Percentiles rank a stretch among this genome's conserved stretches.
phyloP scores from a whole-genome alignment of 2,888 invertebrate genomes.

The Dasysyrphus tricinctus region DNA sequence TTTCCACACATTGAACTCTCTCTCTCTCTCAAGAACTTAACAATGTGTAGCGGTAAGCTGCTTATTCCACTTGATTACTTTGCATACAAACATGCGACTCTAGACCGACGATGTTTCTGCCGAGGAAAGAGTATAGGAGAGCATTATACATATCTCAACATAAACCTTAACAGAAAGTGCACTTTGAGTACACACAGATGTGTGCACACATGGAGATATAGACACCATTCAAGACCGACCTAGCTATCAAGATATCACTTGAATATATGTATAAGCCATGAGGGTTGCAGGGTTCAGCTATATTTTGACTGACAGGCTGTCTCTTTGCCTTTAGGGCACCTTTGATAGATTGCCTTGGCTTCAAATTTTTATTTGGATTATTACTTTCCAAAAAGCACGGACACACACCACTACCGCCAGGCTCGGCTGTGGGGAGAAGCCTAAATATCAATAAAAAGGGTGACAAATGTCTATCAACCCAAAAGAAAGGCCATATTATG shows the following conservation, averaged over 20 bases:
- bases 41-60: slow-evolving; percentile 56
- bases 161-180: slow-evolving; percentile 25
- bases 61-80: slow-evolving; percentile 76
- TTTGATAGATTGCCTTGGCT: slow-evolving; percentile 63
- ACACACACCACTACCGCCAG: background rate
- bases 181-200: slow-evolving; percentile 65
- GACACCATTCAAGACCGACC: slow-evolving; percentile 29
- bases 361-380: slow-evolving; percentile 65
- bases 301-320: slow-evolving; percentile 46
- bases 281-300: slow-evolving; percentile 31
- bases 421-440: background rate
- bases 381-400: slow-evolving; percentile 20
- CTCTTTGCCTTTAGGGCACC: slow-evolving; percentile 30
- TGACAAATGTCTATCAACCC: slow-evolving; percentile 36
- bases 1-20: slow-evolving; percentile 72
- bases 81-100: slow-evolving; percentile 62
- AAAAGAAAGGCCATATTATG: background rate
- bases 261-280: slow-evolving; percentile 21
- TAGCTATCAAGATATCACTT: slow-evolving; percentile 64
- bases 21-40: slow-evolving; percentile 41
- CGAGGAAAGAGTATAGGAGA: background rate
- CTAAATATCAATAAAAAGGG: slow-evolving; percentile 46
- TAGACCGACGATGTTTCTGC: background rate
- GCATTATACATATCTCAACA: slow-evolving; percentile 3
- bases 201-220: slow-evolving; percentile 59